Evolutionary conservation across 2,113 vertebrate genomes (phyloP).

Genomic region (Pogona vitticeps): DNA sequence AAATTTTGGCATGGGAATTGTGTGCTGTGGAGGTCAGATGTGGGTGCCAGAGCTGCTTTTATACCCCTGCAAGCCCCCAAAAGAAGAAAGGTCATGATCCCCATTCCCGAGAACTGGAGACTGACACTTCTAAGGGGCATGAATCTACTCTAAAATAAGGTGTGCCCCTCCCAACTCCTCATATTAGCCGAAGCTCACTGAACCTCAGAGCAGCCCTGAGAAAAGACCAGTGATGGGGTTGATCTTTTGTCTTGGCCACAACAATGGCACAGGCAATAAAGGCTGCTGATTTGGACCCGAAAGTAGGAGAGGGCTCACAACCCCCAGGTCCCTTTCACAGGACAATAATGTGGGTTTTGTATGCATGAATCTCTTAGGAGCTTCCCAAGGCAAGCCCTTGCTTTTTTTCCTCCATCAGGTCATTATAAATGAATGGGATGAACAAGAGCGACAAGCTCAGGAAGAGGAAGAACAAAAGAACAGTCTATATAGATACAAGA

Average conservation of each 20-base stretch:
- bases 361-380: background rate
- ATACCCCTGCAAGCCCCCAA: too few species aligned
- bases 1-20: too few species aligned
- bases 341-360: background rate
- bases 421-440: slow-evolving; percentile 93
- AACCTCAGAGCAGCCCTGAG: background rate
- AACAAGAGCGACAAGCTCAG: slow-evolving; percentile 82
- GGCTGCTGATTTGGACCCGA: background rate
- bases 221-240: too few species aligned
- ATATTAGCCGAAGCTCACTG: too few species aligned
- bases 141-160: too few species aligned
- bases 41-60: too few species aligned
- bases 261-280: background rate
- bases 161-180: too few species aligned
- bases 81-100: too few species aligned
- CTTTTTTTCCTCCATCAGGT: slow-evolving; percentile 68
- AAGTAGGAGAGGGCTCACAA: background rate
- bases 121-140: too few species aligned
- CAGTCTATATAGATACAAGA: slow-evolving; percentile 86
- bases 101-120: too few species aligned
- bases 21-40: too few species aligned
- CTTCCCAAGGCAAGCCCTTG: background rate
- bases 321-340: background rate
- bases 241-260: background rate
- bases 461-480: slow-evolving; percentile 82